phyloP scores from a whole-genome alignment of 1,140 invertebrate genomes.

The Cardiocondyla obscurior region DNA sequence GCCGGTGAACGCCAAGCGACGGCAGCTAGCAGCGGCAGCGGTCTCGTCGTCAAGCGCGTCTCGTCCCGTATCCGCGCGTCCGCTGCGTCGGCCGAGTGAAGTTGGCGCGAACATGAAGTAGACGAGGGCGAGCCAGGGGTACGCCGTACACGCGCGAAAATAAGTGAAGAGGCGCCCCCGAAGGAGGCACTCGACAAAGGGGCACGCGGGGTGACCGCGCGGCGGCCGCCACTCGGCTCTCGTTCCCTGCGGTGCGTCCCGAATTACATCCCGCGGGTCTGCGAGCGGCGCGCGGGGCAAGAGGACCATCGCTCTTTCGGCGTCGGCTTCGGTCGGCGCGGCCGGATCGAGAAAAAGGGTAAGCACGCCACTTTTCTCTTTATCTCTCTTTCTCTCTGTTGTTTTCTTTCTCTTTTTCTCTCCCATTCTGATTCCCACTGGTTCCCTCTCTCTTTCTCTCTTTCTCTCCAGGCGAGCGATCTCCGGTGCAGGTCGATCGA shows the following conservation, averaged over 20 bases:
- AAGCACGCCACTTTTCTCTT: slow-evolving; percentile 7
- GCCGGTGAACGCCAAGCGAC: slow-evolving; percentile 69
- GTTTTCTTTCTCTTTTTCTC: neutral
- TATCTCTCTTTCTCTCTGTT: neutral
- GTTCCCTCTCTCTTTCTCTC: neutral
- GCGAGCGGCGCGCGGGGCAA: neutral
- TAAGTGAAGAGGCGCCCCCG: neutral
- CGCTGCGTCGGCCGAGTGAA: neutral
- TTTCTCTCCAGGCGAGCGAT: neutral
- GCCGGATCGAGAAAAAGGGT: slow-evolving; percentile 63
- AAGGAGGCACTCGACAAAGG: neutral
- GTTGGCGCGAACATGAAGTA: slow-evolving; percentile 23
- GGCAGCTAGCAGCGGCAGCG: neutral
- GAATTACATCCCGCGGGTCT: neutral
- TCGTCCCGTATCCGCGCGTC: neutral
- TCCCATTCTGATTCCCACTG: neutral
- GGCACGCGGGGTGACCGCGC: neutral
- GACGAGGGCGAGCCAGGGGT: neutral
- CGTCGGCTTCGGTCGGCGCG: slow-evolving; percentile 31
- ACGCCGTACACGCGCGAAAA: neutral
- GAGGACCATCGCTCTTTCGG: neutral
- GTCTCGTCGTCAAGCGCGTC: slow-evolving; percentile 2
- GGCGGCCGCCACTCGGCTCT: neutral
- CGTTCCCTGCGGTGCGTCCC: neutral
- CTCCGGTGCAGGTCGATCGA: slow-evolving; percentile 14